A percentile compares a stretch with the other conserved stretches of the same genome.
phyloP scores from a whole-genome alignment of 2,113 vertebrate species.

The Centrocercus urophasianus region DNA sequence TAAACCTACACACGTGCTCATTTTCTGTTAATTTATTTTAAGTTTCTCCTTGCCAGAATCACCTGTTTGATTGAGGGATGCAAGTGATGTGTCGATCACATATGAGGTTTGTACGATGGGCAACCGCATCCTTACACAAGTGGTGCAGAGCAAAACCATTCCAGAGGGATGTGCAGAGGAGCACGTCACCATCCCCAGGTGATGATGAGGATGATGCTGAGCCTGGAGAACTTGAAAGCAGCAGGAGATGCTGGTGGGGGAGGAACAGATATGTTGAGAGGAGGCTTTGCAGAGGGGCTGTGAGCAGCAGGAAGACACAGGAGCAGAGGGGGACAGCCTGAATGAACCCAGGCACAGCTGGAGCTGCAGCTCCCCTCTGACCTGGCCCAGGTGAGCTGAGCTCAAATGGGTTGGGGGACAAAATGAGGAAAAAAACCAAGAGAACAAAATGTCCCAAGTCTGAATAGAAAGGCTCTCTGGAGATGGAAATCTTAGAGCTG shows the following conservation, averaged over 20 bases:
- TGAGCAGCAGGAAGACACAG: neutral
- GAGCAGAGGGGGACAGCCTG: neutral
- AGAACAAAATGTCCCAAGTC: neutral
- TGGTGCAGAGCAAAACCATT: neutral
- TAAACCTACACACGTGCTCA: rapidly evolving
- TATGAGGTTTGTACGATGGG: neutral
- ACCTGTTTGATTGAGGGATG: rapidly evolving
- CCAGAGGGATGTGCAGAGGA: neutral
- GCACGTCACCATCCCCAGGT: neutral
- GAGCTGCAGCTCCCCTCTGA: neutral
- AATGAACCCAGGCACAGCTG: neutral
- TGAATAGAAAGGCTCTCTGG: conserved; percentile 1
- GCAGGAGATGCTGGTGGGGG: neutral
- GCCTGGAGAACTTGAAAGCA: neutral
- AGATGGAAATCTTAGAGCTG: neutral
- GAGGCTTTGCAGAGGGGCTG: neutral
- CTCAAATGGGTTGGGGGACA: neutral
- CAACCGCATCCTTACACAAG: neutral
- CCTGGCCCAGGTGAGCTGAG: neutral
- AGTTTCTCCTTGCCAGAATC: neutral
- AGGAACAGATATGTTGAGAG: neutral
- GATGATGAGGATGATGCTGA: neutral
- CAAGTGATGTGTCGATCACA: neutral
- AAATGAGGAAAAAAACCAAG: rapidly evolving
- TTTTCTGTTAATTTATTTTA: neutral